A percentile compares a stretch with the other conserved stretches of the same genome.
phyloP scores from a whole-genome alignment of 2,113 vertebrate genomes.

The Heterocephalus glaber region DNA sequence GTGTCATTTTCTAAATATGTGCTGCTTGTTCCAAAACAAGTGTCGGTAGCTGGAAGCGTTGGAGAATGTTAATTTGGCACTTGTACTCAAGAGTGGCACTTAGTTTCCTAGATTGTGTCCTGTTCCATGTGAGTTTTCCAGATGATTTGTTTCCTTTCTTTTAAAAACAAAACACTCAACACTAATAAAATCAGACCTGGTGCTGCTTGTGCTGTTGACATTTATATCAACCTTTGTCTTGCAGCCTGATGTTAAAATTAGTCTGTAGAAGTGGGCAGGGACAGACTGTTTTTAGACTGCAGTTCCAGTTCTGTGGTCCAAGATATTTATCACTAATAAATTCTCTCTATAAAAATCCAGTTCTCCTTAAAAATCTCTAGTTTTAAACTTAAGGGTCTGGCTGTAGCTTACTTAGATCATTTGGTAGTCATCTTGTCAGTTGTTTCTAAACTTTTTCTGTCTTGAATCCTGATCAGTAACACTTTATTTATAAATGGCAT shows the following conservation, averaged over 20 bases:
- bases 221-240: slow-evolving; percentile 7
- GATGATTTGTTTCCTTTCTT: not conserved
- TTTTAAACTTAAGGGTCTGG: slow-evolving; percentile 30
- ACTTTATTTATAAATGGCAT: not conserved
- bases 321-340: slow-evolving; percentile 32
- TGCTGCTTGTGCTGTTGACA: not conserved
- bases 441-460: not conserved
- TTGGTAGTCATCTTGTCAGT: not conserved
- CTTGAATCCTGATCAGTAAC: not conserved
- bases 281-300: not conserved
- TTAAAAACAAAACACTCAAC: not conserved
- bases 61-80: slow-evolving; percentile 54
- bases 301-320: slow-evolving; percentile 28
- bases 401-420: not conserved
- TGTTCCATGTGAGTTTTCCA: not conserved
- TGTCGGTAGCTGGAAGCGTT: slow-evolving; percentile 52
- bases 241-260: not conserved
- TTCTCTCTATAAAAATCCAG: not conserved
- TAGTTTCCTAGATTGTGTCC: slow-evolving; percentile 35
- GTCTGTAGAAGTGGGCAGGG: slow-evolving; percentile 1
- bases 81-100: slow-evolving; percentile 16
- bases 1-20: slow-evolving; percentile 69
- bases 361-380: slow-evolving; percentile 5
- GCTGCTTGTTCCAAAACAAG: slow-evolving; percentile 41
- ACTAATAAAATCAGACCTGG: not conserved